phyloP scores from a whole-genome alignment of 2,797 vertebrate species.

The Brotogeris chrysoptera region DNA sequence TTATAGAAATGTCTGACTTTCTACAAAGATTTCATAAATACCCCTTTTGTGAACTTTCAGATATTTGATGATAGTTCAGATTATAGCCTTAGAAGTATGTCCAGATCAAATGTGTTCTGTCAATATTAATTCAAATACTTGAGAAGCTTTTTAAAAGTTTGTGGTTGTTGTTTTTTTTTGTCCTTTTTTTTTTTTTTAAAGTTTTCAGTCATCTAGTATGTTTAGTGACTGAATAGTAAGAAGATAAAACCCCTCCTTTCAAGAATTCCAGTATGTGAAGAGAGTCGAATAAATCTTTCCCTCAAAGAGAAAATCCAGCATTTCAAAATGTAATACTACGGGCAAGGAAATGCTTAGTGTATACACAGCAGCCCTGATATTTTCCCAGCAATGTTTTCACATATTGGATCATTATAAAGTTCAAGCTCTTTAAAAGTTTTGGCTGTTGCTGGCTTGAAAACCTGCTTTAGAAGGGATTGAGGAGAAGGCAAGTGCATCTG shows the following conservation, averaged over 20 bases:
- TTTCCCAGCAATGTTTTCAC: background rate
- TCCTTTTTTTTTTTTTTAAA: background rate
- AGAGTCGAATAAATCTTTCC: background rate
- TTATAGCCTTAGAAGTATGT: background rate
- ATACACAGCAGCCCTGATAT: background rate
- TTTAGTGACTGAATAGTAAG: background rate
- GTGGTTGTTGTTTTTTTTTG: background rate
- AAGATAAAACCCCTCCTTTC: background rate
- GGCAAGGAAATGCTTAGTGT: background rate
- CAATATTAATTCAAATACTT: background rate
- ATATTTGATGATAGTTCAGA: background rate
- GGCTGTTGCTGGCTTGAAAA: background rate
- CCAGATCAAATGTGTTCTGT: background rate
- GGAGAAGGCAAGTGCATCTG: background rate
- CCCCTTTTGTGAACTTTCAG: background rate
- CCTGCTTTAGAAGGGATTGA: background rate
- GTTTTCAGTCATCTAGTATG: background rate
- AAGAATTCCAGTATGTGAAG: background rate
- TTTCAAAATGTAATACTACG: background rate
- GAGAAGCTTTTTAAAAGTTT: background rate
- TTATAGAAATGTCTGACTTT: background rate
- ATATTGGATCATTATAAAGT: background rate
- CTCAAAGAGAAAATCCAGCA: background rate
- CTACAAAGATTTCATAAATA: background rate
- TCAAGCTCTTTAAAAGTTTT: background rate